A percentile compares a stretch with the other conserved stretches of the same genome.
phyloP scores from a whole-genome alignment of 2,888 invertebrate species.

The Axea sp. region DNA sequence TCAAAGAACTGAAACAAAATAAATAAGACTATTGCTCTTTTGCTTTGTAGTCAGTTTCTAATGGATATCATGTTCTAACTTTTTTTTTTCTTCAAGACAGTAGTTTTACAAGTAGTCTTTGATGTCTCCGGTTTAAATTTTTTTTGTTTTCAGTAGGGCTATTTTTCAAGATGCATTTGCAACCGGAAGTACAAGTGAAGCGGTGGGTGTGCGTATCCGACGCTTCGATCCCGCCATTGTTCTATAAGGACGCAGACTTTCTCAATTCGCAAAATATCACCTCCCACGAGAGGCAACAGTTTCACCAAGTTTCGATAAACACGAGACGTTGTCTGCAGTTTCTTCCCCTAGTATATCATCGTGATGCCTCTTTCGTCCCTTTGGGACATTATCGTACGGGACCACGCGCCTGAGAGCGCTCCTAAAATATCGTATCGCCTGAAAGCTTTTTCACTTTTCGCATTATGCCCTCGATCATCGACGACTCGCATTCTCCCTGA shows the following conservation, averaged over 20 bases:
- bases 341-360: conserved; percentile 59
- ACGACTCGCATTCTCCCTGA: conserved; percentile 44
- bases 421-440: conserved; percentile 60
- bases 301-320: conserved; percentile 62
- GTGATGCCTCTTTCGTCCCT: conserved; percentile 55
- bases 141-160: no score
- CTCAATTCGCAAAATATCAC: conserved; percentile 42
- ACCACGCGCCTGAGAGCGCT: conserved; percentile 59
- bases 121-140: no score
- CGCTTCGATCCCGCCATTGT: conserved; percentile 37
- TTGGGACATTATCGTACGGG: conserved; percentile 64
- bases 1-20: no score
- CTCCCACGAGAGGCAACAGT: conserved; percentile 58
- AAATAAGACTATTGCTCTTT: no score
- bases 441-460: conserved; percentile 65
- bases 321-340: conserved; percentile 61
- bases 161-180: no score
- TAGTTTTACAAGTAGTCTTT: no score
- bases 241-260: conserved; percentile 23
- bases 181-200: no score
- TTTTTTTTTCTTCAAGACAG: no score
- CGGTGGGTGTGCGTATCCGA: conserved; percentile 19
- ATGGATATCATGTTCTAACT: no score
- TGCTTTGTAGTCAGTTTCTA: no score
- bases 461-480: conserved; percentile 63